Conservation (phyloP, 1,140 invertebrate genomes). For the Callitettix versicolor region DNA sequence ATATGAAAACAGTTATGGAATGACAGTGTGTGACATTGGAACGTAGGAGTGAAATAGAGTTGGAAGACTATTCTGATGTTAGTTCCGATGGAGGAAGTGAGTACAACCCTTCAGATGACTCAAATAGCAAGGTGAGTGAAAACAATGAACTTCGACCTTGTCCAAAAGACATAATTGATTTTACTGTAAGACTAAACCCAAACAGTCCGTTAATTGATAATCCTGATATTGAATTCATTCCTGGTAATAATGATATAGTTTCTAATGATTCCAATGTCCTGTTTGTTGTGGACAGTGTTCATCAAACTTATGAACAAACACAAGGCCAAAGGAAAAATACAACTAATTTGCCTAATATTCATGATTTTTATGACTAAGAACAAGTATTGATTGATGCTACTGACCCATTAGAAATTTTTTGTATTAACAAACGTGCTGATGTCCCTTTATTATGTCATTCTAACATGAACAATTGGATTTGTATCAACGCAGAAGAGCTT, state of each 20-base stretch:
- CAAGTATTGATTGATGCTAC: slow-evolving; percentile 3
- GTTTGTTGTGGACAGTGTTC: neutral
- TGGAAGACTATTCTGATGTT: neutral
- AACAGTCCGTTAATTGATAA: neutral
- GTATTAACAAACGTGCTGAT: neutral
- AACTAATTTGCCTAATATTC: slow-evolving; percentile 2
- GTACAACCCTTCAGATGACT: neutral
- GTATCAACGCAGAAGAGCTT: neutral
- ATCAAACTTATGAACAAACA: neutral
- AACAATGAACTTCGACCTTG: neutral
- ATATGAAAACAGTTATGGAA: too few relatives aligned
- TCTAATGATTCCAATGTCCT: neutral
- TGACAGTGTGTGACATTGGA: too few relatives aligned
- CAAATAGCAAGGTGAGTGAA: neutral
- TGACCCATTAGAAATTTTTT: slow-evolving; percentile 8
- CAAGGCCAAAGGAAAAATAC: neutral
- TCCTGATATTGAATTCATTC: neutral
- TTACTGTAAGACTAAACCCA: neutral
- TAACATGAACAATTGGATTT: slow-evolving; percentile 2
- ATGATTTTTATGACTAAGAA: slow-evolving; percentile 3
- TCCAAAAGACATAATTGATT: neutral
- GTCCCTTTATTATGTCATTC: neutral
- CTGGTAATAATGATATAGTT: neutral
- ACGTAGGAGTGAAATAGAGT: neutral
- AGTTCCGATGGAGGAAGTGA: slow-evolving; percentile 6